Evolutionary conservation across 2,113 vertebrate species (phyloP), one percentile per base, ranked within the genome.

Genomic region (Nerophis ophidion): DNA sequence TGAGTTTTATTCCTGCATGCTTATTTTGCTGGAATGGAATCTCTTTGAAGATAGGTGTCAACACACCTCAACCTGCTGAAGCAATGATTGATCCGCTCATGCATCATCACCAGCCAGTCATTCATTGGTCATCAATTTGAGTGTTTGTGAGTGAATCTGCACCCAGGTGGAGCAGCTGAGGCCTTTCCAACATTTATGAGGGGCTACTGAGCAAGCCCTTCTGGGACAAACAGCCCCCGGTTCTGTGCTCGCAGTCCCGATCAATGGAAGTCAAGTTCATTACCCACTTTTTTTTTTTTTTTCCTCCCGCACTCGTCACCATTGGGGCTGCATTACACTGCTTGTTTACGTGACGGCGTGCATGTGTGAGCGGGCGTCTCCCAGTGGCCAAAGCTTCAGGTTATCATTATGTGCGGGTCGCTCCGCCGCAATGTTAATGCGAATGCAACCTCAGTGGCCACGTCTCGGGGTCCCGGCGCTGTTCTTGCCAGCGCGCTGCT

Each of bases 181-280:
- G 66, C 69, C 77, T 81, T 75, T 91, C 78, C 89, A 90, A 89
- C 84, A 91, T 91, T 89, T 84, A 89, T 91, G 84, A 91, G 87
- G 76, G 74, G 78, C 73, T 85, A 81, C 81, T 38, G 66, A 81
- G 78, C 72, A 57, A 71, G 70, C 78, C 73, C 89, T 80, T 82
- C 76, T 79, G 82, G 87, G 85, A 89, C 84, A 89, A 89, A 88
- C 87, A 87, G 76, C 84, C 83, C 83, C 79, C 67, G 79, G 79
- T 86, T 81, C 81, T 84, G 75, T 70, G 66, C 82, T 84, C 81
- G 80, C 86, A 76, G 76, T 87, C 76, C 71, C 83, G 79, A 91
- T 90, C 87, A 91, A 86, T 87, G 82, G 73, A 87, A 79, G 80
- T 79, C 82, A 87, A 85, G 87, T 87, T 90, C 82, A 87, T 89